Base-by-base conservation (phyloP, 1,140 invertebrate genomes). In the Achatina immaculata region DNA sequence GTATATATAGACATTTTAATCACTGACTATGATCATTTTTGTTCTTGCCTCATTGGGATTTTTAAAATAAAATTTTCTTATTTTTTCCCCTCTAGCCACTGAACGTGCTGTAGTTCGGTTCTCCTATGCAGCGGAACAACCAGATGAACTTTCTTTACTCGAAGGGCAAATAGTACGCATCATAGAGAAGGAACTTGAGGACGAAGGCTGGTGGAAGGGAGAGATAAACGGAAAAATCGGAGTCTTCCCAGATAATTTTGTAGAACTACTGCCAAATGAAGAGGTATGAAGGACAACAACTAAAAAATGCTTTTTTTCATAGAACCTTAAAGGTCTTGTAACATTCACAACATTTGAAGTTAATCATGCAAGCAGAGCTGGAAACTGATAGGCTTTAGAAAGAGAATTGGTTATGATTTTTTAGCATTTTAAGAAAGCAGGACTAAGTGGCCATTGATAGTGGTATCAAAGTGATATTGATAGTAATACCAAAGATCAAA, bases 201-300 rank as follows among this genome's bases (percentile, higher is more conserved):
- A 99, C 91, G 95, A 96, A 86, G 97, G 97, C 58, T 99, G 97
- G 98, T 99, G 97, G 97, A 95, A 95, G 90, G 98, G 98, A 71
- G 97, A 99, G 92, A 86, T 98, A 0, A 94, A 95, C 83, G 97
- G 97, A 42, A 94, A 94, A 89, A 91, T 96, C 74, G 98, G 98
- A 0, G 93, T 99, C 1, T 99, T 99, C 90, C 98, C 98, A 4
- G 97, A 99, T 89, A 99, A 99, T 93, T 99, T 99, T 93, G 91
- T 92, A 19, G 89, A 91, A 73, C 72, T 90, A 14, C 42, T 90
- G n/a, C 86, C 86, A 4, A 24, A 71, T n/a, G 87, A 87, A 58
- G 88, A 88, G 83, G 88, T 89, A 71, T 80, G 73, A 77, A 43
- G 34, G 24, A 62, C 16, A 48, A 40, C 40, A 31, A 36, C 36